Evolutionary conservation across 2,888 invertebrate species (phyloP).

Genomic region (Ditula angustiorana): DNA sequence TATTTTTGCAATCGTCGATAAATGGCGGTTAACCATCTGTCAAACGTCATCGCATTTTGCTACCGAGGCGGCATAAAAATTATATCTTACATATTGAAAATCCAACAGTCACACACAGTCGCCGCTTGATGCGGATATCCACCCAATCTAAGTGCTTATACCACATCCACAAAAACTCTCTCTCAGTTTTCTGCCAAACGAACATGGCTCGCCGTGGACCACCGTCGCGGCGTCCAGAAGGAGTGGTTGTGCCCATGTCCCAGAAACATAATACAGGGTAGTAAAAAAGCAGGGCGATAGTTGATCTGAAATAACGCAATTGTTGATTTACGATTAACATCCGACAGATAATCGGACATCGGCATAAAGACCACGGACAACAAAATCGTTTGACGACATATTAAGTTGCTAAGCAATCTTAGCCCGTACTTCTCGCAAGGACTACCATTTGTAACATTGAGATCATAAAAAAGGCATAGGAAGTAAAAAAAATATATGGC

Average conservation of each 20-base stretch:
- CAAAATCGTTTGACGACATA: too few species aligned
- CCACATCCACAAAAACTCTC: constrained; percentile 25
- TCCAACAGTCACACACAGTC: constrained; percentile 7
- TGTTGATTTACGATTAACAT: background rate
- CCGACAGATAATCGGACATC: background rate
- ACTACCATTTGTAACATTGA: too few species aligned
- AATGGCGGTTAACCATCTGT: too few species aligned
- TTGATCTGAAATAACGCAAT: constrained; percentile 7
- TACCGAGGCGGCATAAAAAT: background rate
- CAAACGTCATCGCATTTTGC: background rate
- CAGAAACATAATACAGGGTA: constrained; percentile 5
- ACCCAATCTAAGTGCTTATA: constrained; percentile 23
- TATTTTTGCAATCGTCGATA: too few species aligned
- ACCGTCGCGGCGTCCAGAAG: background rate
- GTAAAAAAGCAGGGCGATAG: background rate
- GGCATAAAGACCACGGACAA: background rate
- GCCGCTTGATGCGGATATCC: constrained; percentile 10
- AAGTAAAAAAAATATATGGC: too few species aligned
- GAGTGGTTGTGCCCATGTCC: constrained; percentile 25
- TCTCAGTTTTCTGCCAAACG: constrained; percentile 21
- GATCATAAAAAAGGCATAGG: too few species aligned
- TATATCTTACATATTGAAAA: constrained; percentile 19
- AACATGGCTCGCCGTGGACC: background rate
- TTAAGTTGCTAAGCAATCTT: too few species aligned
- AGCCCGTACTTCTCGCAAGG: too few species aligned